Base-by-base conservation (phyloP, 2,888 invertebrate species). In the Empis stercorea region DNA sequence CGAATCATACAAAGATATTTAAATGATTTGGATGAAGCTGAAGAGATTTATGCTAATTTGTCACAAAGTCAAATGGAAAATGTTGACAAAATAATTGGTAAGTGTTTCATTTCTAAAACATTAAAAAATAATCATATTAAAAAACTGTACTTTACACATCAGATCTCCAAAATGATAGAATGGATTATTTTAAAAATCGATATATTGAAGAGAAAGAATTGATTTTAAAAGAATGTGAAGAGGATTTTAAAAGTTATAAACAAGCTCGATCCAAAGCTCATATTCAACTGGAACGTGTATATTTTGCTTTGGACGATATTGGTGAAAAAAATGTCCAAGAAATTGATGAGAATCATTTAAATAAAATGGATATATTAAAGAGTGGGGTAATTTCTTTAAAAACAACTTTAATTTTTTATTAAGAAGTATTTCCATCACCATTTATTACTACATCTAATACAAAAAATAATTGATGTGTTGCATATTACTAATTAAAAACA, bases 1-100 rank as follows among this genome's bases (percentile, higher is more conserved):
- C 71, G 75, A 0, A 74, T 80, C 1, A 79, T 87, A 36, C 64
- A 72, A 5, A 73, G 76, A 14, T 67, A 88, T 48, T 69, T 81
- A 56, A 71, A 69, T 16, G 81, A 84, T 51, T 70, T 86, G 11
- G 78, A 83, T 23, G 76, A 79, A 54, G 78, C 84, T 0, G 84
- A 87, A 59, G 75, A 79, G 23, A 83, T 86, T 63, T 86, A 87
- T 58, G 73, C 77, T 1, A 75, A 80, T 41, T 76, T 83, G 45
- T 81, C 84, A 57, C 80, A 84, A 52, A 75, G 80, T 0, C 87
- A 88, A 59, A 78, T 83, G 39, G 78, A 80, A 55, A 78, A 76
- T 44, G 75, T 87, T 45, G 78, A 81, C 56, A 73, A 76, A 59
- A 77, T 85, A 54, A 73, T 84, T 44, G 75, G 85, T 84, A 71